Percentiles rank a stretch among this genome's conserved stretches.
Evolutionary conservation across 1,140 invertebrate genomes (phyloP).

Genomic region (Agrilus planipennis): DNA sequence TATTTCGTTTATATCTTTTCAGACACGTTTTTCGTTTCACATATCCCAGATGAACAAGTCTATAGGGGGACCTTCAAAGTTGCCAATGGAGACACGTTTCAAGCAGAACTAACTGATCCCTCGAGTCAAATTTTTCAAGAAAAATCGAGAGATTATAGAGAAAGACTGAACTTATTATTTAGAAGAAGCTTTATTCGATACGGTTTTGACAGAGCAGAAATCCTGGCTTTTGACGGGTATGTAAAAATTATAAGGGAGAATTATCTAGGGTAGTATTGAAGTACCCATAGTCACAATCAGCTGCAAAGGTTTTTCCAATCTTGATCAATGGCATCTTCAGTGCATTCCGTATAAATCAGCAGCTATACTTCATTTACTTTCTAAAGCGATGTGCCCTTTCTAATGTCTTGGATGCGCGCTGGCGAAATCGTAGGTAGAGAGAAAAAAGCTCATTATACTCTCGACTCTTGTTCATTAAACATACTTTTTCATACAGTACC

Average conservation of each 20-base stretch:
- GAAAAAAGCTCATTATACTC: no score
- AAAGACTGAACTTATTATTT: constrained; percentile 62
- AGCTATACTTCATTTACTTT: no score
- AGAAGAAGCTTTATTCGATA: constrained; percentile 54
- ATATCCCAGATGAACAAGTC: constrained; percentile 60
- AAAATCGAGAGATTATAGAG: constrained; percentile 57
- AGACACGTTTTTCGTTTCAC: constrained; percentile 71
- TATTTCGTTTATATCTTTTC: constrained; percentile 28
- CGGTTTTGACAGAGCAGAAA: constrained; percentile 54
- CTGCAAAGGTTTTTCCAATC: no score
- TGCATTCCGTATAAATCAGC: no score
- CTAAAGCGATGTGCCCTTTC: no score
- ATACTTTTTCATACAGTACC: no score
- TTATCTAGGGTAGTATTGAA: no score
- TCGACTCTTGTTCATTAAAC: no score
- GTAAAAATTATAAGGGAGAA: constrained; percentile 14
- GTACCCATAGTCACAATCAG: no score
- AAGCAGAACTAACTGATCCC: constrained; percentile 50
- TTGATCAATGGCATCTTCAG: no score
- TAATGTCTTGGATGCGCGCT: no score
- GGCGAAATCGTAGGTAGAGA: no score
- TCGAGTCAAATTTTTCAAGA: constrained; percentile 50
- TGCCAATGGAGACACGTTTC: constrained; percentile 50
- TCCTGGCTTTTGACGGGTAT: constrained; percentile 72
- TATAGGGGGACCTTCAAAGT: constrained; percentile 68